Evolutionary conservation across 1,140 invertebrate species (phyloP).

Genomic region (Amphibalanus amphitrite): DNA sequence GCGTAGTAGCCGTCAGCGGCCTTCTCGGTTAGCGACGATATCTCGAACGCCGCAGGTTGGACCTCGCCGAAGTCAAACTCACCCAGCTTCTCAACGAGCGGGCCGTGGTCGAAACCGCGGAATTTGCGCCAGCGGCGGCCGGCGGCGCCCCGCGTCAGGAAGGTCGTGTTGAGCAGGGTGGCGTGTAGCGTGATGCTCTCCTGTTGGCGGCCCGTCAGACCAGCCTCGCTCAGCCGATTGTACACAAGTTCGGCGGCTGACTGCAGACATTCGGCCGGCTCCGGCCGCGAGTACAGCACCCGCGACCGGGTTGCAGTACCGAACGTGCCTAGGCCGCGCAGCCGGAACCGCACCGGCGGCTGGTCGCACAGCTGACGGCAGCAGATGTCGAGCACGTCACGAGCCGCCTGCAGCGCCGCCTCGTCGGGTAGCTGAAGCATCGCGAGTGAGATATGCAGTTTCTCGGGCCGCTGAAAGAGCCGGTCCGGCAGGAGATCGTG

Average conservation of each 20-base stretch:
- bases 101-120: background rate
- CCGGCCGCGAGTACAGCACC: background rate
- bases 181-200: background rate
- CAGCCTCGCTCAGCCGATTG: background rate
- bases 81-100: background rate
- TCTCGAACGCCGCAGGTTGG: background rate
- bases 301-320: background rate
- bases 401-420: background rate
- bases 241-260: background rate
- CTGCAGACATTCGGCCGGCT: background rate
- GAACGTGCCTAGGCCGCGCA: background rate
- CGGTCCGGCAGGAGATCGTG: background rate
- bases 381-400: background rate
- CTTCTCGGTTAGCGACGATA: background rate
- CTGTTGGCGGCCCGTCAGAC: background rate
- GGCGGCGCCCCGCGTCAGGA: background rate
- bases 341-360: background rate
- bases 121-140: background rate
- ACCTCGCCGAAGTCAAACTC: background rate
- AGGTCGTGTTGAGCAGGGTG: background rate
- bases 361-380: background rate
- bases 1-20: background rate
- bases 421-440: background rate
- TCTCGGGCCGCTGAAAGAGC: background rate
- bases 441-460: background rate